Conservation (phyloP, 2,113 vertebrate species). For the Lophura nycthemera region DNA sequence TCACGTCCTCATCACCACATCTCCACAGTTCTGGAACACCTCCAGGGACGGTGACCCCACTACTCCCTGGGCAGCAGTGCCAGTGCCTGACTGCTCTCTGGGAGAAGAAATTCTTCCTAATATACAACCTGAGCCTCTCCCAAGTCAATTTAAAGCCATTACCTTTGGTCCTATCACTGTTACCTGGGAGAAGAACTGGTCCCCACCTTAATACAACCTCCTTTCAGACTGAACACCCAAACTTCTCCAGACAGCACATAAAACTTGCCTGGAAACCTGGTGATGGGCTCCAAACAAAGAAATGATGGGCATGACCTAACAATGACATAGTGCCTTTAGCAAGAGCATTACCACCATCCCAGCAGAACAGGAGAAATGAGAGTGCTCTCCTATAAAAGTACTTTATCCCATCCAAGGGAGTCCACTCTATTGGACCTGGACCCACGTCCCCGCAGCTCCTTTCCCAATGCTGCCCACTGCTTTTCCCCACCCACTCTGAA, state of each 20-base stretch:
- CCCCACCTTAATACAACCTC: too few species aligned
- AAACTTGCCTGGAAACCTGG: fast-evolving
- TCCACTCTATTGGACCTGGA: background rate
- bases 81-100: too few species aligned
- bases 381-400: background rate
- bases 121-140: too few species aligned
- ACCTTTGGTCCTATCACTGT: too few species aligned
- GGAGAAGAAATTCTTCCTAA: too few species aligned
- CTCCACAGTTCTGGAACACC: too few species aligned
- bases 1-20: too few species aligned
- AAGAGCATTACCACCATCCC: background rate
- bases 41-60: too few species aligned
- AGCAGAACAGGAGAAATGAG: slow-evolving; percentile 14
- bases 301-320: background rate
- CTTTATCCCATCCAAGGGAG: slow-evolving; percentile 16
- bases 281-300: background rate
- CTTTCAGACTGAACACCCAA: background rate
- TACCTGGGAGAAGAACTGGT: too few species aligned
- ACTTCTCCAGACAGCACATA: fast-evolving
- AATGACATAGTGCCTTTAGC: background rate
- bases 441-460: fast-evolving
- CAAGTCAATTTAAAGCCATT: too few species aligned
- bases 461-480: background rate
- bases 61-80: too few species aligned
- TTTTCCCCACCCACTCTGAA: background rate